Percentiles rank a stretch among this genome's conserved stretches.
phyloP scores from a whole-genome alignment of 2,888 invertebrate genomes.

The Diadromus collaris region DNA sequence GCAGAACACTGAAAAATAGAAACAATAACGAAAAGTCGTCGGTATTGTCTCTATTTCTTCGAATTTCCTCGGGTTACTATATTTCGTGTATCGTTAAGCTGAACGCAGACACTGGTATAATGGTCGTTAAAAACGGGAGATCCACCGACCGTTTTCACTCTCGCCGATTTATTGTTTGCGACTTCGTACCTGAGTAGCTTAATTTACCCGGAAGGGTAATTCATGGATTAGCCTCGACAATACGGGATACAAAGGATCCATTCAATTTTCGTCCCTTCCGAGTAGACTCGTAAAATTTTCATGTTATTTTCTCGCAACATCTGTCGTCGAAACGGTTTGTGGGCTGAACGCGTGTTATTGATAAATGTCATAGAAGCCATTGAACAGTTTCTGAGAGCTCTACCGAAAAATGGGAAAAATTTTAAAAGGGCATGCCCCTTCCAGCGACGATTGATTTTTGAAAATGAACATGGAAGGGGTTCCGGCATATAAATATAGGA shows the following conservation, averaged over 20 bases:
- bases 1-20: too few species aligned
- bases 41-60: too few species aligned
- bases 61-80: too few species aligned
- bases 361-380: background rate
- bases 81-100: too few species aligned
- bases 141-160: background rate
- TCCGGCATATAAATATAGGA: slow-evolving; percentile 16
- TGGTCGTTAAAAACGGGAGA: background rate
- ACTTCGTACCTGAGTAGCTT: background rate
- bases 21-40: too few species aligned
- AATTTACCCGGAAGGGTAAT: slow-evolving; percentile 6
- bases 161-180: background rate
- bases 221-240: background rate
- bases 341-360: background rate
- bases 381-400: background rate
- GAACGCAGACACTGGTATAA: too few species aligned
- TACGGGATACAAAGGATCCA: background rate
- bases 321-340: background rate
- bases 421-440: background rate
- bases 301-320: background rate
- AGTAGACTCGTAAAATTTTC: background rate
- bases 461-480: background rate
- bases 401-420: background rate
- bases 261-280: background rate
- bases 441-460: background rate